Conservation (phyloP, 2,888 invertebrate species). For the Rhopalosiphum nymphaeae region DNA sequence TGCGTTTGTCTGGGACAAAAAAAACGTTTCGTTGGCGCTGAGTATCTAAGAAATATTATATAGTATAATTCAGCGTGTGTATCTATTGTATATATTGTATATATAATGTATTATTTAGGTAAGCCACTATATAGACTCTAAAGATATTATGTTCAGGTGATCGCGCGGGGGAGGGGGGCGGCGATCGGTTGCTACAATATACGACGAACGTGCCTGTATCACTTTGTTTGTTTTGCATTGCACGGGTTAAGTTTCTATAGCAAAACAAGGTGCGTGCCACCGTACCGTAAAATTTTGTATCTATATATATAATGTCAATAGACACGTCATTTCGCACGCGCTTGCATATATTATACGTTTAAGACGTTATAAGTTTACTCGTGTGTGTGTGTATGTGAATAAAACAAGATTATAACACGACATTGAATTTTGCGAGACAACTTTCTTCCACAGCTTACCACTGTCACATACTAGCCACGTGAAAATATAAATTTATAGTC, state of each 20-base stretch:
- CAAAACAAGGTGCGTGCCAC: background rate
- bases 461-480: background rate
- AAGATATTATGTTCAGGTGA: background rate
- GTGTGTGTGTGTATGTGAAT: background rate
- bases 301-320: background rate
- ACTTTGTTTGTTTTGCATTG: slow-evolving; percentile 32
- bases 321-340: background rate
- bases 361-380: background rate
- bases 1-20: background rate
- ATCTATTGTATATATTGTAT: background rate
- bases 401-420: background rate
- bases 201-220: background rate
- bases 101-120: background rate
- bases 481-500: background rate
- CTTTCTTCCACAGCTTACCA: background rate
- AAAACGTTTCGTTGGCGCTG: background rate
- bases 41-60: background rate
- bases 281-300: background rate
- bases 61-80: background rate
- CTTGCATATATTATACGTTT: background rate
- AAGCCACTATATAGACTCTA: background rate
- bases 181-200: slow-evolving; percentile 9
- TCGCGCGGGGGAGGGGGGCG: background rate
- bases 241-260: slow-evolving; percentile 20
- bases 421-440: background rate